Evolutionary conservation across 2,797 vertebrate genomes (phyloP), one percentile per base, ranked within the genome.

Genomic region (Diceros bicornis): DNA sequence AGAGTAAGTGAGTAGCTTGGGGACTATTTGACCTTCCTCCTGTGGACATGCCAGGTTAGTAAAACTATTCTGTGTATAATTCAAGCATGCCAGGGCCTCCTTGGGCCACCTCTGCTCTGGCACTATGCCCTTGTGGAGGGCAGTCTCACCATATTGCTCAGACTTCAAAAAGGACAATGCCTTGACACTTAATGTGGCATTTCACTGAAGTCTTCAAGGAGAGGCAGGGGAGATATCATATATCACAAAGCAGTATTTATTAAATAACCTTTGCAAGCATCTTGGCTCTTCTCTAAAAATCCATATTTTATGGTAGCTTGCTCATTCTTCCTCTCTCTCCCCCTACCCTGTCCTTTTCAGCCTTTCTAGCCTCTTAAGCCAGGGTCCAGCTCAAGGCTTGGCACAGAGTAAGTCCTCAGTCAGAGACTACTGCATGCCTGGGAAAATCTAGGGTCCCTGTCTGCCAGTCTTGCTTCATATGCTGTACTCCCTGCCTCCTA

Each of bases 201-300:
- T 91, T 85, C 91, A 81, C 72, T 59, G 20, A 77, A 50, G 29
- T 2, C 55, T 90, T 94, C 81, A 89, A 59, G 55, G 59, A 41
- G 29, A 81, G 61, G 66, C 11, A 64, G 25, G 29, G 57, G 41
- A 57, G 52, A 37, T 21, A 88, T 34, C 44, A 27, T 2, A 52
- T 34, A 68, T 37, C 27, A 72, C 41, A 72, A 82, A 86, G 50
- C 21, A 71, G 27, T 29, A 59, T 77, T 64, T 55, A 75, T 85
- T 69, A 85, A 88, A 44, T 41, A 82, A 0, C 32, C 34, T 96
- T 50, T 85, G 81, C 55, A 66, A 91, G 57, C 41, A 84, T 25
- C 7, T 64, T 77, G 23, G 21, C 11, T 91, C 6, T 84, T 90
- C 59, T 27, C 66, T 75, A n/a, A 61, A 82, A 77, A 88, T 69